Percentiles rank a stretch among this genome's conserved stretches.
phyloP scores from a whole-genome alignment of 2,888 invertebrate genomes.

The Crossocerus cetratus region DNA sequence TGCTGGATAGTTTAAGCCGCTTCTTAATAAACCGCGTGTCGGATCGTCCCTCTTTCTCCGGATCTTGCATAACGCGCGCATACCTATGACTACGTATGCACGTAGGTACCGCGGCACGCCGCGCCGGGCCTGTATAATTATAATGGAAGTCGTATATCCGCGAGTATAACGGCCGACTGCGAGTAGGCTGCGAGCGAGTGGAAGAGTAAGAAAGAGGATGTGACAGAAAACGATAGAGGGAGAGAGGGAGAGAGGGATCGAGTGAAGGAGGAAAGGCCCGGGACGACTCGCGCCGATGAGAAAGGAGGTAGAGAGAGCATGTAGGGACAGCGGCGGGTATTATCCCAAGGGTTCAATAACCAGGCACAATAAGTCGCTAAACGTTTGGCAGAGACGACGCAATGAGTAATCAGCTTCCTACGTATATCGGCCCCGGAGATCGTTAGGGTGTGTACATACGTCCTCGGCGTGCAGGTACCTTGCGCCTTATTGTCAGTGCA shows the following conservation, averaged over 20 bases:
- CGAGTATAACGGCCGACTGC: conserved; percentile 33
- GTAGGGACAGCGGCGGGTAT: conserved; percentile 33
- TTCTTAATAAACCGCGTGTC: conserved; percentile 44
- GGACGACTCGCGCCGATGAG: too few relatives aligned
- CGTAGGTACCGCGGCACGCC: conserved; percentile 43
- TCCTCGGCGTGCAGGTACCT: conserved; percentile 28
- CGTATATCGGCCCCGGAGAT: conserved; percentile 51
- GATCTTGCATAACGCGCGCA: conserved; percentile 49
- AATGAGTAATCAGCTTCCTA: conserved; percentile 65
- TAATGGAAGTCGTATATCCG: conserved; percentile 48
- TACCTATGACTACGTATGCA: conserved; percentile 29
- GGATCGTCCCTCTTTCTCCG: conserved; percentile 26
- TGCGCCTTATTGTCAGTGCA: conserved; percentile 19
- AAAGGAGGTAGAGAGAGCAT: not conserved
- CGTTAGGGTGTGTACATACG: conserved; percentile 51
- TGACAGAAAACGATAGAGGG: not conserved
- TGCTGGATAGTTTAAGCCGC: conserved; percentile 12
- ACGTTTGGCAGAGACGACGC: conserved; percentile 55
- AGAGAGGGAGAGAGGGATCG: conserved; percentile 2
- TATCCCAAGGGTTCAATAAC: conserved; percentile 72
- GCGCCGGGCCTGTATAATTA: conserved; percentile 46
- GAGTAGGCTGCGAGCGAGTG: conserved; percentile 5
- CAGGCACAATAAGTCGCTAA: conserved; percentile 69
- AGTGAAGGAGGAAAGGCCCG: conserved; percentile 1
- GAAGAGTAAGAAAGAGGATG: not conserved